These are phyloP conservation scores for Theonella swinhoei DNA, from an alignment of 37 sponge, comb jelly and placozoan genomes.

Conservation along the genomic window DNA sequence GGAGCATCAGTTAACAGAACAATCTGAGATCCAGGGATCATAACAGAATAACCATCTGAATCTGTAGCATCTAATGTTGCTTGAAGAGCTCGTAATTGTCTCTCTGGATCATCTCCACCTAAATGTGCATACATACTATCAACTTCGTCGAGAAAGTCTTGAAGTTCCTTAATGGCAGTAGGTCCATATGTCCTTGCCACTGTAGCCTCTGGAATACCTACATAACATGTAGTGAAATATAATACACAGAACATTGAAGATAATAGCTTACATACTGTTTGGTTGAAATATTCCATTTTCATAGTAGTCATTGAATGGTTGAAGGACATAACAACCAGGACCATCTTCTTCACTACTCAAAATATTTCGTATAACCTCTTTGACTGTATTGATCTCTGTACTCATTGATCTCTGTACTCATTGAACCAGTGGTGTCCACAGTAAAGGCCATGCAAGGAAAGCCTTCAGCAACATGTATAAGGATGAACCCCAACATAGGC, in stretches of 20 bases:
- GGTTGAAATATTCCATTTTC: neutral
- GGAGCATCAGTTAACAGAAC: conserved; percentile 44
- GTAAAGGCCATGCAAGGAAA: conserved; percentile 34
- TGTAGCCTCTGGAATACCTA: neutral
- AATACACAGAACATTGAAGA: neutral
- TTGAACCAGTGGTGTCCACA: conserved; percentile 46
- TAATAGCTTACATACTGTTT: conserved; percentile 6
- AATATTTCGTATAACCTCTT: too few species aligned
- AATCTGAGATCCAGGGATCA: conserved; percentile 34
- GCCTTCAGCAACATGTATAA: neutral
- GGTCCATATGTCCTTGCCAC: conserved; percentile 15
- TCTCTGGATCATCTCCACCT: conserved; percentile 61
- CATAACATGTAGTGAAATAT: neutral
- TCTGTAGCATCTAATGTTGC: neutral
- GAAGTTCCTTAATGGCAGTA: neutral
- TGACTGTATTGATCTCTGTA: too few species aligned
- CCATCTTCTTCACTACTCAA: conserved; percentile 18
- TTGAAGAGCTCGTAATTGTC: conserved; percentile 17
- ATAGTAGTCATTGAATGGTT: conserved; percentile 56
- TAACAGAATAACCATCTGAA: neutral
- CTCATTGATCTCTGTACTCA: conserved; percentile 25
- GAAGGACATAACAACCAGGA: conserved; percentile 28
- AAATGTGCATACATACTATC: conserved; percentile 20
- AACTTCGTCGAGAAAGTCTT: conserved; percentile 1
- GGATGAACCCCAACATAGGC: conserved; percentile 24